Conservation (phyloP, 1,140 invertebrate species). For the Neodiprion pinetum region DNA sequence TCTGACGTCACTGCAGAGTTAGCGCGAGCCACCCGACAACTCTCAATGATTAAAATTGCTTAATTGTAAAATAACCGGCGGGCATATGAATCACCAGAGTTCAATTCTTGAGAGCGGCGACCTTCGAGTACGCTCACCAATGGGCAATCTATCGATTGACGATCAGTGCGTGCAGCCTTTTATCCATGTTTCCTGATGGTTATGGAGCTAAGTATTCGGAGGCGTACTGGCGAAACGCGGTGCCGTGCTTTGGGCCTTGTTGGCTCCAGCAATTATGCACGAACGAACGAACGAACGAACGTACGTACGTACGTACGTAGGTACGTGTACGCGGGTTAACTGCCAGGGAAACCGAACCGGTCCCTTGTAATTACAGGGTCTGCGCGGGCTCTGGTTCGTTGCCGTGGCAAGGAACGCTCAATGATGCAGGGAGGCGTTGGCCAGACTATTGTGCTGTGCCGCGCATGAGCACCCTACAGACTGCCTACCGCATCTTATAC, state of each 20-base stretch:
- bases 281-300: not conserved
- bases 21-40: no score
- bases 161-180: not conserved
- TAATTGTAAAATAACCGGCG: no score
- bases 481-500: no score
- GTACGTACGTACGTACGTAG: no score
- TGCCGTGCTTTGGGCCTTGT: not conserved
- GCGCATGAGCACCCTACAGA: no score
- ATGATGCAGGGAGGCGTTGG: not conserved
- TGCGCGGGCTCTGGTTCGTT: not conserved
- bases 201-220: not conserved
- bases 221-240: not conserved
- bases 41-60: no score
- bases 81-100: no score
- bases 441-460: no score
- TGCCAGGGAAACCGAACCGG: conserved; percentile 1
- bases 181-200: not conserved
- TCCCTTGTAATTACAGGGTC: conserved; percentile 7
- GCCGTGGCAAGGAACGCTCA: not conserved
- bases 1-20: no score
- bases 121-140: no score
- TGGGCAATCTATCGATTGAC: not conserved
- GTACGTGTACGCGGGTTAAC: not conserved
- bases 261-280: conserved; percentile 4
- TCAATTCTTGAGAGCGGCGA: no score